These are phyloP conservation scores for Monarcha castaneiventris DNA, from an alignment of 2,113 vertebrate genomes.

Conservation along the genomic window DNA sequence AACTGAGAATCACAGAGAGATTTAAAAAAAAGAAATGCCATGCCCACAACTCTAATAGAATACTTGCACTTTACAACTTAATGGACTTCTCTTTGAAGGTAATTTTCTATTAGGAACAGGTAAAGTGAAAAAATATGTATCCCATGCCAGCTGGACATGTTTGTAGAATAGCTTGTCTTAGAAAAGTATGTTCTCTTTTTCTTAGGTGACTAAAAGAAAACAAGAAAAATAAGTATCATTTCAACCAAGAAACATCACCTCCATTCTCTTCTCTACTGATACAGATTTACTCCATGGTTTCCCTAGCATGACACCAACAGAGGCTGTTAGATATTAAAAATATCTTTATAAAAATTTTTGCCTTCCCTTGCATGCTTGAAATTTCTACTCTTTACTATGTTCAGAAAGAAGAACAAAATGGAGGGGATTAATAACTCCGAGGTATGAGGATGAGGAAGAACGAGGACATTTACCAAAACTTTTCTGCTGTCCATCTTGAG, in stretches of 20 bases:
- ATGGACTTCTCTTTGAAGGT: background rate
- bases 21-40: background rate
- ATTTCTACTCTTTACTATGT: background rate
- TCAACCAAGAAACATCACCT: background rate
- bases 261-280: background rate
- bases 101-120: background rate
- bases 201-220: background rate
- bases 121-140: background rate
- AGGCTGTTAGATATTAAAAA: background rate
- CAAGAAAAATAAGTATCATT: background rate
- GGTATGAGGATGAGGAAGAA: background rate
- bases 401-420: background rate
- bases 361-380: background rate
- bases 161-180: background rate
- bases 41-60: background rate
- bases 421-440: background rate
- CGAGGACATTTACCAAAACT: background rate
- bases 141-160: background rate
- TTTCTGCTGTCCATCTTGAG: background rate
- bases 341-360: background rate
- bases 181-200: background rate
- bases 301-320: background rate
- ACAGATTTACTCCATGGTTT: background rate
- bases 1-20: background rate
- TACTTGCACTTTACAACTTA: background rate